Conservation (phyloP, 1,140 invertebrate species). For the Aphelinus atriplicis region DNA sequence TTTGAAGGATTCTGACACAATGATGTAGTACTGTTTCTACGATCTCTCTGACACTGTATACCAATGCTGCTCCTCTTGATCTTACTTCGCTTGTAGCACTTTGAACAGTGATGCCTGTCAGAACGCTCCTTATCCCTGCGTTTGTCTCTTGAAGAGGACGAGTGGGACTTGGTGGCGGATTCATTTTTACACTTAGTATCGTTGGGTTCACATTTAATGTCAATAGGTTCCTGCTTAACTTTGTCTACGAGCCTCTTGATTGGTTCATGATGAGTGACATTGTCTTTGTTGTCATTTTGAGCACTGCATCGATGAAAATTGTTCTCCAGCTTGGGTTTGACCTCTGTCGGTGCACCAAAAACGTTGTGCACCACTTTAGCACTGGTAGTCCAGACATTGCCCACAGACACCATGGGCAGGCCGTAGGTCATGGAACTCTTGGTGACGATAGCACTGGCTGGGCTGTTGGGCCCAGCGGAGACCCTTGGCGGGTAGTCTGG, state of each 20-base stretch:
- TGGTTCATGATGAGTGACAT: background rate
- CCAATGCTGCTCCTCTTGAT: constrained; percentile 72
- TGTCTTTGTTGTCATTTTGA: constrained; percentile 18
- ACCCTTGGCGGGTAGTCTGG: constrained; percentile 60
- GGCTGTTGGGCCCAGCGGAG: constrained; percentile 50
- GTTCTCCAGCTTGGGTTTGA: constrained; percentile 15
- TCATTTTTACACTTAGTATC: constrained; percentile 26
- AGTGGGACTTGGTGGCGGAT: constrained; percentile 40
- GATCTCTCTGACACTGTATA: constrained; percentile 70
- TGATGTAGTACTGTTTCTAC: constrained; percentile 38
- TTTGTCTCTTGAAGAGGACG: constrained; percentile 56
- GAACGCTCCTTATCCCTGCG: constrained; percentile 54
- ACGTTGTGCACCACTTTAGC: background rate
- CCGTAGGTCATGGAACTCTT: constrained; percentile 46
- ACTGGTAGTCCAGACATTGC: constrained; percentile 43
- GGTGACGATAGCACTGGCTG: constrained; percentile 48
- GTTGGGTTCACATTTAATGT: constrained; percentile 28
- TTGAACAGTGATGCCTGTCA: constrained; percentile 66
- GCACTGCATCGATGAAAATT: constrained; percentile 10
- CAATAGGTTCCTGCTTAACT: constrained; percentile 45
- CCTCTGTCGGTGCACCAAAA: no score
- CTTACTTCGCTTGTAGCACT: constrained; percentile 71
- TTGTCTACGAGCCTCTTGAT: constrained; percentile 13
- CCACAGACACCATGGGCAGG: constrained; percentile 46
- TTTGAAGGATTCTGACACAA: constrained; percentile 54